Evolutionary conservation across 2,797 vertebrate genomes (phyloP), one percentile per base, ranked within the genome.

Genomic region (Eurystomus glaucurus): DNA sequence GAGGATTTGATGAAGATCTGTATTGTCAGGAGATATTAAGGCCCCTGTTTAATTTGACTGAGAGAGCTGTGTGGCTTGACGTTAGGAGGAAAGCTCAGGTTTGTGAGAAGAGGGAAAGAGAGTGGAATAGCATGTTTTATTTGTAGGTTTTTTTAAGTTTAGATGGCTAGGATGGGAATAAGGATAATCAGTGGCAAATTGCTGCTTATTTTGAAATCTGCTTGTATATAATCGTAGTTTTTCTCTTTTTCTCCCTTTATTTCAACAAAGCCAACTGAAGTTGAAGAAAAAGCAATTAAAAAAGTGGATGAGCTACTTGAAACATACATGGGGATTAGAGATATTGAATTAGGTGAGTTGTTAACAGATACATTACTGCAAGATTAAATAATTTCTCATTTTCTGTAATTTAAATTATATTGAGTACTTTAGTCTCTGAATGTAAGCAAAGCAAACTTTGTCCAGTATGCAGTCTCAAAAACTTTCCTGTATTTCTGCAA

Each of bases 281-380:
- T 98, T 92, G 99, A 99, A 96, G 99, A 99, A 97, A 99, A 99
- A 91, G 99, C 99, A 1, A 98, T 99, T 39, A 98, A 98, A 97
- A 99, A 99, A 94, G 98, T 99, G 66, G 99, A 99, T 76, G 99
- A 99, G 91, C 98, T 99, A 69, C 98, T 99, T 91, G 99, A 99
- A 98, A 99, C 98, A 50, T 99, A 99, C 97, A 99, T 99, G 99
- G 99, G 99, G 81, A 99, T 99, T 98, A 99, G 99, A 98, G 99
- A 99, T 98, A 98, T 78, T 28, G 99, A 99, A 93, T 98, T 99
- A 71, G 99, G 99, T 99, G 97, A 98, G 99, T 96, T 74, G 88
- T 91, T 90, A 77, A 58, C 35, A 71, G 55, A 33, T 45, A 9
- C 8, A 3, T 88, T 90, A 37, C 35, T 71, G 80, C 14, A 51